A percentile compares a stretch with the other conserved stretches of the same genome.
Evolutionary conservation across 2,888 invertebrate genomes (phyloP).

Genomic region (Clitarchus hookeri): DNA sequence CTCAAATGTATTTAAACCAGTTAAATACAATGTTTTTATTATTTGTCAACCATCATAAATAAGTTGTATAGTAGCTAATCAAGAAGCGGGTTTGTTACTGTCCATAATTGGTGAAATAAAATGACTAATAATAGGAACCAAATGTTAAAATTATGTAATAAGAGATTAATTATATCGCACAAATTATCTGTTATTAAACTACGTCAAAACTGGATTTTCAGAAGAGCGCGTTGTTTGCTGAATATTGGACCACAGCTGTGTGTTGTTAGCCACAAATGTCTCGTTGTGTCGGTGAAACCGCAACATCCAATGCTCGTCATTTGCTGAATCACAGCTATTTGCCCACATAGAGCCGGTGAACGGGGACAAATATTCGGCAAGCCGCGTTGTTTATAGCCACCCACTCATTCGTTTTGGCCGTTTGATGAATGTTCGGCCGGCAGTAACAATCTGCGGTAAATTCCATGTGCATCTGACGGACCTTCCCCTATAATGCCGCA

Average conservation of each 20-base stretch:
- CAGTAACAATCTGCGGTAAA: background rate
- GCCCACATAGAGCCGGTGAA: background rate
- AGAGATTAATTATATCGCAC: too few species aligned
- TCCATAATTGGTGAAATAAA: too few species aligned
- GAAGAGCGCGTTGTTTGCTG: background rate
- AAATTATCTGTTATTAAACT: too few species aligned
- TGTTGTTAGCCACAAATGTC: background rate
- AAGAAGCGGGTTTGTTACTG: too few species aligned
- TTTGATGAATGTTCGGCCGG: background rate
- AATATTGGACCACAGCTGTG: background rate
- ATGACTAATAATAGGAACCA: too few species aligned
- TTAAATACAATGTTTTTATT: too few species aligned
- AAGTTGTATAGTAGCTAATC: too few species aligned
- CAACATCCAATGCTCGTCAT: background rate
- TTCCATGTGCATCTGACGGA: background rate
- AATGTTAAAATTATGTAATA: too few species aligned
- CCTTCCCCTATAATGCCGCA: background rate
- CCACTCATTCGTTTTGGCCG: background rate
- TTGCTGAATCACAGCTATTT: slow-evolving; percentile 5
- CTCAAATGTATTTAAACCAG: too few species aligned
- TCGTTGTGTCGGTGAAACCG: background rate
- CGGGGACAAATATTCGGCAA: background rate
- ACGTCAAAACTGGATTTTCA: background rate
- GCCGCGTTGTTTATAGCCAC: background rate
- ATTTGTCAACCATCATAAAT: too few species aligned